Evolutionary conservation across 2,113 vertebrate species (phyloP).

Genomic region (Morone saxatilis): DNA sequence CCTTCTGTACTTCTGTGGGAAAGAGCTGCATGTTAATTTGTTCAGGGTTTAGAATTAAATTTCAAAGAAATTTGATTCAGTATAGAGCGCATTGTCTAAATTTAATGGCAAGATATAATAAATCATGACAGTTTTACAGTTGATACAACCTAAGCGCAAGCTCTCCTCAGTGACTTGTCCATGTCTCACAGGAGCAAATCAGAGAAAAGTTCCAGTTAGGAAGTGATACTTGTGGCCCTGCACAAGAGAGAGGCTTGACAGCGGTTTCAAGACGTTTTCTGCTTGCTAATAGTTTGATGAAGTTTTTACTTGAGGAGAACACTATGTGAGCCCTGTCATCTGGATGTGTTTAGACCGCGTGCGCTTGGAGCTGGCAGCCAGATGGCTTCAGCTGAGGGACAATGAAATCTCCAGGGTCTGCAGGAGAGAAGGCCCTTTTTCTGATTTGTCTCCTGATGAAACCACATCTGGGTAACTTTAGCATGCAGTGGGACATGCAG

Average conservation of each 20-base stretch:
- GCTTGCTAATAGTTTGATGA: conserved; percentile 50
- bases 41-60: conserved; percentile 16
- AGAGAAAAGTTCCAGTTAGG: background rate
- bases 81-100: conserved; percentile 5
- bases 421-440: conserved; percentile 61
- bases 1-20: background rate
- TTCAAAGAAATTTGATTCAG: conserved; percentile 19
- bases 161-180: conserved; percentile 8
- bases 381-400: conserved; percentile 72
- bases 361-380: conserved; percentile 72
- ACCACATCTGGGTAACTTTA: conserved; percentile 70
- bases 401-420: conserved; percentile 69
- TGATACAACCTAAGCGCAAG: conserved; percentile 3
- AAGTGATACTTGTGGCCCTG: conserved; percentile 27
- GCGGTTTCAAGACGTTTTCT: conserved; percentile 42
- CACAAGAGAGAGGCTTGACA: conserved; percentile 6
- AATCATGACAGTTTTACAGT: conserved; percentile 19
- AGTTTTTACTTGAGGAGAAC: conserved; percentile 42
- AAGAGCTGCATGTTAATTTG: conserved; percentile 10
- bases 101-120: conserved; percentile 21
- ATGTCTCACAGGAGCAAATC: conserved; percentile 6
- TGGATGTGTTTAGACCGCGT: conserved; percentile 73
- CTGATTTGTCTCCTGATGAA: conserved; percentile 60
- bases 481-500: conserved; percentile 17
- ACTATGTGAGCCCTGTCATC: conserved; percentile 60